phyloP scores from a whole-genome alignment of 2,888 invertebrate genomes.

The Drosophila birchii region DNA sequence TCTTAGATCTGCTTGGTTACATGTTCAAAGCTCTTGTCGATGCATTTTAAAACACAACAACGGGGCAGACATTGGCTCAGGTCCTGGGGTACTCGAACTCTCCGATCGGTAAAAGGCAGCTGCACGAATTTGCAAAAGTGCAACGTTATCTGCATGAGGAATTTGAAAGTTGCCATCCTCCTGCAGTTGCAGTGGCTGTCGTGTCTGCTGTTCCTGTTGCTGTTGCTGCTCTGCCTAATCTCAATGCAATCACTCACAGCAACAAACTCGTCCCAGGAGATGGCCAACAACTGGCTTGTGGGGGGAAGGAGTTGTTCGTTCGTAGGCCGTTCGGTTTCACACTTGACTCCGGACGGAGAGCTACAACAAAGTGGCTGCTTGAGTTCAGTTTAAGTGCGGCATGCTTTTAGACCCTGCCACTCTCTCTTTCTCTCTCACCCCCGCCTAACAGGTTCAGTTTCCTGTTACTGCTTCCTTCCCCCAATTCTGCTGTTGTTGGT shows the following conservation, averaged over 20 bases:
- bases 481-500: slow-evolving; percentile 50
- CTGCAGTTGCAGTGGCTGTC: slow-evolving; percentile 17
- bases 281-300: slow-evolving; percentile 13
- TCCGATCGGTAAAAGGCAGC: slow-evolving; percentile 28
- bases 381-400: slow-evolving; percentile 71
- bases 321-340: slow-evolving; percentile 42
- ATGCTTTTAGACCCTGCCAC: slow-evolving; percentile 62
- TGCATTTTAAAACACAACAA: slow-evolving; percentile 75
- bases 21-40: slow-evolving; percentile 52
- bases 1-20: slow-evolving; percentile 10
- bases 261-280: slow-evolving; percentile 46
- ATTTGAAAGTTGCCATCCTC: slow-evolving; percentile 52
- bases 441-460: not conserved
- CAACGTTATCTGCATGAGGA: slow-evolving; percentile 73
- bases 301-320: slow-evolving; percentile 13
- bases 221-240: slow-evolving; percentile 67
- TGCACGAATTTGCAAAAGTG: slow-evolving; percentile 59
- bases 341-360: slow-evolving; percentile 34
- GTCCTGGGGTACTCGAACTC: slow-evolving; percentile 24
- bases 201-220: slow-evolving; percentile 18
- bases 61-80: slow-evolving; percentile 34
- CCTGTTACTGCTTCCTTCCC: not conserved
- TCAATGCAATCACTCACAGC: slow-evolving; percentile 76
- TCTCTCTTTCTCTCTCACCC: not conserved
- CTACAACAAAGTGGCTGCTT: slow-evolving; percentile 71